Percentiles rank a stretch among this genome's conserved stretches.
Conservation (phyloP, 2,113 vertebrate species). For the Ageneiosus marmoratus region DNA sequence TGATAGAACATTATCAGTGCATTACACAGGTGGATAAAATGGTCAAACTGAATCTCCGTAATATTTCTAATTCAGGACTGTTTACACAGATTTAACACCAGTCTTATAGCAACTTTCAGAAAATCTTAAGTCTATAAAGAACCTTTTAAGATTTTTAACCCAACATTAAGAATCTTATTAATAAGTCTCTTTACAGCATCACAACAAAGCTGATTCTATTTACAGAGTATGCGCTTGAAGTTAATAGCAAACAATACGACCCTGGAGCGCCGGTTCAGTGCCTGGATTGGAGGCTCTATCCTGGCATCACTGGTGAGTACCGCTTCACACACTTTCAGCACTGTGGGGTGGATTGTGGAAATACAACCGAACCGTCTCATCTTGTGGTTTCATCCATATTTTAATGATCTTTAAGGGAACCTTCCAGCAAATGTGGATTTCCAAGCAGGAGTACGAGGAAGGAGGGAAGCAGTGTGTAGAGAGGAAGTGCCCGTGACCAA, state of each 20-base stretch:
- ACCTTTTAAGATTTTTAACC: not conserved
- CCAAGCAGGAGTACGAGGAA: constrained; percentile 98
- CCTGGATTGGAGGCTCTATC: constrained; percentile 97
- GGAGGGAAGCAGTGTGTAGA: constrained; percentile 98
- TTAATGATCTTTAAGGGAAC: constrained; percentile 78
- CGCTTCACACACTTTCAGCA: not conserved
- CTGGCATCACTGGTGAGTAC: constrained; percentile 93
- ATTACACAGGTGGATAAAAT: constrained; percentile 2
- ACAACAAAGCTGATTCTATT: constrained; percentile 14
- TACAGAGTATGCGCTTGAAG: constrained; percentile 96
- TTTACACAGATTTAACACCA: not conserved
- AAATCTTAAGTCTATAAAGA: not conserved
- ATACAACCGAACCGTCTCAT: not conserved
- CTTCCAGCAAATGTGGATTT: constrained; percentile 99
- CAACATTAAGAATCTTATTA: not conserved
- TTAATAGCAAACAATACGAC: constrained; percentile 97
- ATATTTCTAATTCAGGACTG: not conserved
- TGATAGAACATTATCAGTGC: not conserved
- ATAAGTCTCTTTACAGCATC: not conserved
- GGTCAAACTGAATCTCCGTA: not conserved
- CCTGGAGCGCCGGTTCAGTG: constrained; percentile 93
- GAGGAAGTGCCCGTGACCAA: constrained; percentile 91
- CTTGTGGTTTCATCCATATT: not conserved
- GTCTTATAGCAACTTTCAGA: not conserved
- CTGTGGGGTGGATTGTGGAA: not conserved